Evolutionary conservation across 2,113 vertebrate species (phyloP), one percentile per base, ranked within the genome.

Genomic region (Scopus umbretta): DNA sequence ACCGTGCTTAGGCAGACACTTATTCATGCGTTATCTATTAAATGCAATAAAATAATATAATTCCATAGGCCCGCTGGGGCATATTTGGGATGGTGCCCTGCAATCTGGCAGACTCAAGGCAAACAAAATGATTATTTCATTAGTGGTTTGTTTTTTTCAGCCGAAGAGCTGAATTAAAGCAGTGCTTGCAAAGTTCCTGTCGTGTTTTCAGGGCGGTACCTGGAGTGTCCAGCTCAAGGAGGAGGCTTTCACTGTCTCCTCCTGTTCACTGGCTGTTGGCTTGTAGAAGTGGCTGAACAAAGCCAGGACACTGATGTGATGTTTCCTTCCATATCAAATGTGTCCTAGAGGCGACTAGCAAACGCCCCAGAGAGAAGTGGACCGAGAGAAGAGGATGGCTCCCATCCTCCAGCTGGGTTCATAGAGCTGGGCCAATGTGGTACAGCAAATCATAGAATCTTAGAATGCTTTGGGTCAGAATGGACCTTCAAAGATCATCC

Each of bases 211-310:
- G 23, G 2, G 1, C 26, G 30, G 34, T 59, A 42, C 43, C 40
- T 14, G 17, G 5, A 9, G 52, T 10, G 27, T 65, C 49, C 52
- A 62, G 13, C 32, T 43, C 4, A 4, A 53, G 16, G n/a, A 71
- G 30, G 5, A 52, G 49, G 38, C 2, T 63, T 40, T 45, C 8
- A 10, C 43, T 20, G 16, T 18, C 53, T 72, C 16, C 8, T 65
- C 38, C 65, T 20, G 14, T 43, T 58, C 0, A 0, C 21, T 45
- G 47, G 25, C 38, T 32, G 19, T 40, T 1, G 3, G 43, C 25
- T 58, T 3, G 1, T 8, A 12, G 40, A 78, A 67, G 71, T 1
- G 1, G 27, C 53, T 55, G 27, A 72, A 43, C 36, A 10, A 49
- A 56, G 34, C 17, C 34, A 40, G 20, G 34, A 43, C 14, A 25